A percentile compares a stretch with the other conserved stretches of the same genome.
phyloP scores from a whole-genome alignment of 2,888 invertebrate genomes.

The Crematogaster levior region DNA sequence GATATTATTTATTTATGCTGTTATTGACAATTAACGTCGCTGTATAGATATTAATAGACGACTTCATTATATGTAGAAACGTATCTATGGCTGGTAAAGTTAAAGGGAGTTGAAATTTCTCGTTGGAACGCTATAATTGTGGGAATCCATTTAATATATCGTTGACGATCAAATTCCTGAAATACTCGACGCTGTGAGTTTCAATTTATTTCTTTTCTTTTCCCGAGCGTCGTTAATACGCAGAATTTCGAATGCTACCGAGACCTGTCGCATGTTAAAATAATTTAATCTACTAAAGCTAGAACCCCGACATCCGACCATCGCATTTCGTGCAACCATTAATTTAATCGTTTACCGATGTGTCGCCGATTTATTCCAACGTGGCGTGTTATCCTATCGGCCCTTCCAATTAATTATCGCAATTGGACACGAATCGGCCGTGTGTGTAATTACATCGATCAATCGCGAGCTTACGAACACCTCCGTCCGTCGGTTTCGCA shows the following conservation, averaged over 20 bases:
- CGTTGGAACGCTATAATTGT: background rate
- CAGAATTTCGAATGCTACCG: slow-evolving; percentile 38
- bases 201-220: background rate
- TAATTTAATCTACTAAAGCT: slow-evolving; percentile 33
- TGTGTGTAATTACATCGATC: slow-evolving; percentile 37
- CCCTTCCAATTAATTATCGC: slow-evolving; percentile 34
- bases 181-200: background rate
- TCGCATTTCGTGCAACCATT: background rate
- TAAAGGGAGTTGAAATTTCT: background rate
- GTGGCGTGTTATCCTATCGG: background rate
- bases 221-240: background rate
- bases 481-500: slow-evolving; percentile 42
- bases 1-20: background rate
- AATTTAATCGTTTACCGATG: slow-evolving; percentile 34
- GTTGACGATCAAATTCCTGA: background rate
- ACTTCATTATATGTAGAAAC: background rate
- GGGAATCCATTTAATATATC: slow-evolving; percentile 7
- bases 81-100: background rate
- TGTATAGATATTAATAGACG: slow-evolving; percentile 28
- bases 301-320: background rate
- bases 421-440: slow-evolving; percentile 25
- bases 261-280: slow-evolving; percentile 32
- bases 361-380: slow-evolving; percentile 8
- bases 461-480: slow-evolving; percentile 44
- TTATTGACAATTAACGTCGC: background rate